phyloP scores from a whole-genome alignment of 1,140 invertebrate species.

The Heliconius melpomene region DNA sequence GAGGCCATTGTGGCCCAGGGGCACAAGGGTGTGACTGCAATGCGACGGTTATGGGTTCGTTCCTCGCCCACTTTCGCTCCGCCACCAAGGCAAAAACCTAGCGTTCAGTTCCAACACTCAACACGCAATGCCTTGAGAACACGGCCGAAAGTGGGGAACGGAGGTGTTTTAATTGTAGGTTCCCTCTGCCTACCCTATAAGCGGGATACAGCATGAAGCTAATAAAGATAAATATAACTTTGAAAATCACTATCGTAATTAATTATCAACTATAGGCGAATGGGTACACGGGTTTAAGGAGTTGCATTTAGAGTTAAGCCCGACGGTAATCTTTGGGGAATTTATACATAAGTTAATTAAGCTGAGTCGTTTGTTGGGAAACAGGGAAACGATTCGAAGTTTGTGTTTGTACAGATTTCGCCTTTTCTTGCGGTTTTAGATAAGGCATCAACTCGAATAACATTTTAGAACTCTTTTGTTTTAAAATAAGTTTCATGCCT shows the following conservation, averaged over 20 bases:
- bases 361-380: slow-evolving; percentile 29
- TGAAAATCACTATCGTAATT: background rate
- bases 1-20: too few relatives aligned
- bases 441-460: background rate
- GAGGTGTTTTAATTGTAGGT: too few relatives aligned
- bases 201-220: too few relatives aligned
- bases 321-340: slow-evolving; percentile 26
- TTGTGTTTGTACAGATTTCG: slow-evolving; percentile 17
- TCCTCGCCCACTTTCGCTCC: too few relatives aligned
- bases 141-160: too few relatives aligned
- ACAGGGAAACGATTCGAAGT: slow-evolving; percentile 13
- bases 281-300: slow-evolving; percentile 14
- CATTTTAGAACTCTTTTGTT: background rate
- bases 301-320: slow-evolving; percentile 24
- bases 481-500: background rate
- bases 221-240: too few relatives aligned
- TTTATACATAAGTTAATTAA: slow-evolving; percentile 33
- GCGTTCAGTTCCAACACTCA: too few relatives aligned
- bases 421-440: background rate
- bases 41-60: too few relatives aligned
- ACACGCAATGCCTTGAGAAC: too few relatives aligned
- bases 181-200: too few relatives aligned
- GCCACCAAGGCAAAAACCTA: too few relatives aligned
- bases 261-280: background rate
- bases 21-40: too few relatives aligned